phyloP scores from a whole-genome alignment of 2,888 invertebrate genomes.

The Orchesellides sinensis region DNA sequence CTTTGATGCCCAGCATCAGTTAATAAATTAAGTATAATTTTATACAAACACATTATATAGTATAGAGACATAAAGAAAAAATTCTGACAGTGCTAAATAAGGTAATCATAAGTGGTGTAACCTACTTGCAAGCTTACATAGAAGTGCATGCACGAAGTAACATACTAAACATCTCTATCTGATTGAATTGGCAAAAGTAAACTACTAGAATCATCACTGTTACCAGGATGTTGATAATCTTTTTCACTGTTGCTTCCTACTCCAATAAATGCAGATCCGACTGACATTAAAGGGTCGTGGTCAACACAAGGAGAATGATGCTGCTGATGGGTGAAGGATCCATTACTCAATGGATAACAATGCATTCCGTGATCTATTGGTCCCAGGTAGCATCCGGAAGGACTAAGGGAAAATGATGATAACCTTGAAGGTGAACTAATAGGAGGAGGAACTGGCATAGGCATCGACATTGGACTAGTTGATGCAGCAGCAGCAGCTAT shows the following conservation, averaged over 20 bases:
- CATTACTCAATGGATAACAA: conserved; percentile 16
- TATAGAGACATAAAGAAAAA: no score
- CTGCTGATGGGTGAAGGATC: conserved; percentile 1
- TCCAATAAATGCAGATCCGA: conserved; percentile 32
- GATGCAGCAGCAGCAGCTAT: conserved; percentile 60
- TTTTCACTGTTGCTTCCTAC: conserved; percentile 6
- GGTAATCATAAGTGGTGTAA: no score
- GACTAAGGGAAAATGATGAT: conserved; percentile 44
- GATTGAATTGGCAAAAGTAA: conserved; percentile 25
- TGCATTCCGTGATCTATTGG: conserved; percentile 29
- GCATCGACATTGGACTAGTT: conserved; percentile 41
- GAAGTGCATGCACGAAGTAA: no score
- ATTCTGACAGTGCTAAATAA: no score
- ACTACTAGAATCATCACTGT: conserved; percentile 24
- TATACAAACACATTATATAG: no score
- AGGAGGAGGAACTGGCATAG: conserved; percentile 14
- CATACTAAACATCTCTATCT: conserved; percentile 16
- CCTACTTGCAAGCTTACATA: no score
- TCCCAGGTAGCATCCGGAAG: conserved; percentile 44
- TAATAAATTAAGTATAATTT: no score
- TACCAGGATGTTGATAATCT: conserved; percentile 18
- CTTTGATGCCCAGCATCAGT: no score
- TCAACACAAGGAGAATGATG: not conserved
- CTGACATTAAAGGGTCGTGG: conserved; percentile 43
- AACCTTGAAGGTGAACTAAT: conserved; percentile 42